These are phyloP conservation scores for Teinopalpus imperialis DNA, from an alignment of 2,888 invertebrate species.

Conservation along the genomic window DNA sequence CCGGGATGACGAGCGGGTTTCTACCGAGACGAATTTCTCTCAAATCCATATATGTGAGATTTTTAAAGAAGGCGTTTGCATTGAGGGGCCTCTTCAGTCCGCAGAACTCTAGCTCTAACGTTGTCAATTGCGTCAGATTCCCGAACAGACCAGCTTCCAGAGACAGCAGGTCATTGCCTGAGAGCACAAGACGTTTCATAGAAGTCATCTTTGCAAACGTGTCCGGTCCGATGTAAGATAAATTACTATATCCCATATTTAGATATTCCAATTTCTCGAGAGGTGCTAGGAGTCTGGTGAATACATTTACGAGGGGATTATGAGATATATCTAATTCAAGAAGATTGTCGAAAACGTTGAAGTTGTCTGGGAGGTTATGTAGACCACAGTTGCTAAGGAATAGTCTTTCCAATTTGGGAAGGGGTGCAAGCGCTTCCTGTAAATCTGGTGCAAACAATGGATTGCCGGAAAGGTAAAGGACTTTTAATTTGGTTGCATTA, in stretches of 20 bases:
- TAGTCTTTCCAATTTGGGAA: conserved; percentile 84
- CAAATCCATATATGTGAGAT: conserved; percentile 83
- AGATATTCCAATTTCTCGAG: conserved; percentile 85
- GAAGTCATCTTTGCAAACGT: conserved; percentile 87
- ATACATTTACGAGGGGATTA: conserved; percentile 86
- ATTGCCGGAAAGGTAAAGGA: conserved; percentile 85
- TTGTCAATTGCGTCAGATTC: conserved; percentile 85
- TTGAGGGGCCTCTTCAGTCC: conserved; percentile 84
- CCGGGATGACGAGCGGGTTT: conserved; percentile 84
- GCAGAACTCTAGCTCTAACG: conserved; percentile 86
- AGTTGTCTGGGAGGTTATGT: conserved; percentile 84
- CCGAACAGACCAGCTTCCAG: conserved; percentile 86
- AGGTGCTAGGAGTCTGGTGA: conserved; percentile 84
- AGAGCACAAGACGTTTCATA: conserved; percentile 84
- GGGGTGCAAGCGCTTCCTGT: conserved; percentile 84
- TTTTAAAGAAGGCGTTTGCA: conserved; percentile 85
- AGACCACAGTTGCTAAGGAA: conserved; percentile 86
- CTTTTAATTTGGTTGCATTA: conserved; percentile 85
- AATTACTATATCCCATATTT: conserved; percentile 88
- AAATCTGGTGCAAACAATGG: conserved; percentile 86
- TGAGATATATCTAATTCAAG: conserved; percentile 86
- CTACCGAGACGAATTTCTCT: conserved; percentile 86
- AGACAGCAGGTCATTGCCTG: conserved; percentile 85
- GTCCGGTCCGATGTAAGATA: conserved; percentile 84
- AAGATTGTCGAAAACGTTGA: conserved; percentile 84